Evolutionary conservation across 2,797 vertebrate species (phyloP).

Genomic region (Halcyon badia): DNA sequence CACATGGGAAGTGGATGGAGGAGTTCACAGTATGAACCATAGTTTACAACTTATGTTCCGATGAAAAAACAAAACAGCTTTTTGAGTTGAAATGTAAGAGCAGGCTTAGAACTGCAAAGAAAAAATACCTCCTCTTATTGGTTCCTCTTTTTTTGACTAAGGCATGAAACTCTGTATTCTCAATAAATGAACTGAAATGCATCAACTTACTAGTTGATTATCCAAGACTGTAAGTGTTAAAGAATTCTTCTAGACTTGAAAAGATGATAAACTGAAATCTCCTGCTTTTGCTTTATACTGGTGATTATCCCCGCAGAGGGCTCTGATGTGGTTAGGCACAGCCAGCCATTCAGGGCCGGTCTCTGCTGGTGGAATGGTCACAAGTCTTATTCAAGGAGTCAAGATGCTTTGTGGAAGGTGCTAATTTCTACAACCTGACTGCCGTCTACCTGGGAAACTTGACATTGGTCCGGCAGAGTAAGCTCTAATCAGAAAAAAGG

Average conservation of each 20-base stretch:
- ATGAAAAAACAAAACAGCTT: not conserved
- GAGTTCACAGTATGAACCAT: not conserved
- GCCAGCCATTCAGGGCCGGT: not conserved
- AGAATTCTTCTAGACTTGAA: not conserved
- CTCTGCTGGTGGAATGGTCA: not conserved
- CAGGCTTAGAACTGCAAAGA: not conserved
- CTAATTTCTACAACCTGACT: not conserved
- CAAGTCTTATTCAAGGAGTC: not conserved
- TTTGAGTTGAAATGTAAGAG: not conserved
- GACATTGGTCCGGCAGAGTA: not conserved
- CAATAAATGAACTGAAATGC: not conserved
- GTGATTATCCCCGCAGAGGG: not conserved
- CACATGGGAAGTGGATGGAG: accelerated
- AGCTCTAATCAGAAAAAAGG: not conserved
- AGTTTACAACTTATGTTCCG: not conserved
- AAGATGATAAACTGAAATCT: not conserved
- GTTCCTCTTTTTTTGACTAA: not conserved
- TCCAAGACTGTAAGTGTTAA: not conserved
- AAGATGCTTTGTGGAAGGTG: not conserved
- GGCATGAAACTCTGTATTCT: not conserved
- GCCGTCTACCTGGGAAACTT: not conserved
- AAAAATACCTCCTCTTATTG: not conserved
- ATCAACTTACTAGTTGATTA: not conserved
- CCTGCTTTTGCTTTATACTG: not conserved
- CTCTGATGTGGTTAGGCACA: accelerated